Conservation (phyloP, 2,113 vertebrate species). For the Machaerirhynchus nigripectus region DNA sequence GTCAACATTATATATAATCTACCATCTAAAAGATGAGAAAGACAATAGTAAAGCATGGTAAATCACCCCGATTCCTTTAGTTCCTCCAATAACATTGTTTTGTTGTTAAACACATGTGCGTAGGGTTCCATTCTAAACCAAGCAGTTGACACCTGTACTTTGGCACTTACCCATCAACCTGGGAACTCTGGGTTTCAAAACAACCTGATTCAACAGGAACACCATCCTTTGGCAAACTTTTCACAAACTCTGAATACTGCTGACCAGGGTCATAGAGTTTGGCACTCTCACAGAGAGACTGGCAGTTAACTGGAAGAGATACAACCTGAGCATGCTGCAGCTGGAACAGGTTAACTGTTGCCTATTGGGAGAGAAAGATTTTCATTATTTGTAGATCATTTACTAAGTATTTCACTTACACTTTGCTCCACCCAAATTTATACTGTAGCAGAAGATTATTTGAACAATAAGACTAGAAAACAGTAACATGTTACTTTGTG, state of each 20-base stretch:
- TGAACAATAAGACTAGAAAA: background rate
- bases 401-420: background rate
- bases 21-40: background rate
- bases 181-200: slow-evolving; percentile 71
- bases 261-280: slow-evolving; percentile 95
- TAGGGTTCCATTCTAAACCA: background rate
- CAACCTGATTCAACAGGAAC: slow-evolving; percentile 73
- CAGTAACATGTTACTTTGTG: background rate
- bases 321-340: slow-evolving; percentile 91
- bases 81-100: background rate
- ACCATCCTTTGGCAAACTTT: slow-evolving; percentile 79
- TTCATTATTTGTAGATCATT: background rate
- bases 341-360: slow-evolving; percentile 96
- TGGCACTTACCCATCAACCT: slow-evolving; percentile 81
- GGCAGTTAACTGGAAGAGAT: slow-evolving; percentile 87
- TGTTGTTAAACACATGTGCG: background rate
- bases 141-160: background rate
- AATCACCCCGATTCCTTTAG: background rate
- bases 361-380: slow-evolving; percentile 68
- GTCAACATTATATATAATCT: background rate
- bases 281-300: slow-evolving; percentile 88
- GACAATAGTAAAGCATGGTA: background rate
- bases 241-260: slow-evolving; percentile 89
- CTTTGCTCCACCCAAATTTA: background rate
- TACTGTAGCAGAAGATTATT: background rate